Conservation (phyloP, 2,888 invertebrate species). For the Plebejus argus region DNA sequence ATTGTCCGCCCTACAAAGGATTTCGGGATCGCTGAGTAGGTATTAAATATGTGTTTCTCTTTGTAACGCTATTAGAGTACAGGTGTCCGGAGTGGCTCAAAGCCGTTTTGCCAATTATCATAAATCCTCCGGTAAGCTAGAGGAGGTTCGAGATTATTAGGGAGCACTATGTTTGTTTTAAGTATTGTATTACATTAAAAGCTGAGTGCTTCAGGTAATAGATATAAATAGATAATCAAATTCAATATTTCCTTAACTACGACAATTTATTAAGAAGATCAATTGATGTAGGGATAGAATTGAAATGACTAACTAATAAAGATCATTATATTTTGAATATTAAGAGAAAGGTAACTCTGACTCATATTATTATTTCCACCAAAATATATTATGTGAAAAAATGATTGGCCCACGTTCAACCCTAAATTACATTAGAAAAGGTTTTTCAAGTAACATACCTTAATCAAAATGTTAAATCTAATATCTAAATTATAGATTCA, state of each 20-base stretch:
- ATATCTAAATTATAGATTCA: neutral
- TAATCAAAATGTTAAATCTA: neutral
- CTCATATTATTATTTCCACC: neutral
- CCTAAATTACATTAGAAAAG: neutral
- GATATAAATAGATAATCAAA: neutral
- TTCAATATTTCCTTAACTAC: neutral
- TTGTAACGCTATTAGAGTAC: constrained; percentile 62
- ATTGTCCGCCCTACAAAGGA: constrained; percentile 77
- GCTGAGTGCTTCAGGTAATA: neutral
- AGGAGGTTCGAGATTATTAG: constrained; percentile 15
- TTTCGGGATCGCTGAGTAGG: constrained; percentile 72
- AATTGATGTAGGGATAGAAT: neutral
- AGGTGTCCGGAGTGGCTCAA: constrained; percentile 42
- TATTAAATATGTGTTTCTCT: constrained; percentile 77
- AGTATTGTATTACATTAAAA: constrained; percentile 6
- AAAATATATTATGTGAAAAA: neutral
- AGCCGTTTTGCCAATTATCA: constrained; percentile 31
- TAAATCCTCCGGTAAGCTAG: constrained; percentile 24
- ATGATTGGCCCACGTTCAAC: neutral
- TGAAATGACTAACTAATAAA: too few species aligned
- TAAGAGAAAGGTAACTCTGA: too few species aligned
- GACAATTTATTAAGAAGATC: neutral
- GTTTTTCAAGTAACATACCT: neutral
- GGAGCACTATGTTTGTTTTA: constrained; percentile 22
- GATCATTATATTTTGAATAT: too few species aligned